A percentile compares a stretch with the other conserved stretches of the same genome.
Evolutionary conservation across 1,140 invertebrate genomes (phyloP).

Genomic region (Proctacanthus coquilletti): DNA sequence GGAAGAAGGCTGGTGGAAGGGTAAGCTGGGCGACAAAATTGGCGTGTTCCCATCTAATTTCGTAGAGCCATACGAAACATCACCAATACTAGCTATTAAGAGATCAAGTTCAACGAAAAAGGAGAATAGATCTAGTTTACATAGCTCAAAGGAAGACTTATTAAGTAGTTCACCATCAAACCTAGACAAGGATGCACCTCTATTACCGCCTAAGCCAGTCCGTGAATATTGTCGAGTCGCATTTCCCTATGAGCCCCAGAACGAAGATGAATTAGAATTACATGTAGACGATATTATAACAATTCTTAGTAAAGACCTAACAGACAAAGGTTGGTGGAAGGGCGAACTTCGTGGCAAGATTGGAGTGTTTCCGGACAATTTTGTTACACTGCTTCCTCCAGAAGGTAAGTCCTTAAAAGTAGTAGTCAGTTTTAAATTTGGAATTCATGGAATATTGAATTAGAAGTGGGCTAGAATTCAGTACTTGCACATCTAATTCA

Average conservation of each 20-base stretch:
- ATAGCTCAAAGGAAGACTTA: slow-evolving; percentile 13
- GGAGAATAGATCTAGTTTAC: slow-evolving; percentile 14
- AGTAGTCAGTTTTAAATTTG: not conserved
- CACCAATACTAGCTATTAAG: slow-evolving; percentile 25
- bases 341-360: slow-evolving; percentile 78
- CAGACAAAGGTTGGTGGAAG: slow-evolving; percentile 94
- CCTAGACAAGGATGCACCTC: slow-evolving; percentile 22
- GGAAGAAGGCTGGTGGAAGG: slow-evolving; percentile 83
- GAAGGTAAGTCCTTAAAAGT: slow-evolving; percentile 26
- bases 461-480: too few species aligned
- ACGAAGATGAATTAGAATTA: slow-evolving; percentile 86
- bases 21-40: slow-evolving; percentile 51
- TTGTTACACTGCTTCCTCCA: slow-evolving; percentile 54
- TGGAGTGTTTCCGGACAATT: slow-evolving; percentile 96
- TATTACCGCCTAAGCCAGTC: slow-evolving; percentile 44
- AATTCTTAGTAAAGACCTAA: slow-evolving; percentile 70
- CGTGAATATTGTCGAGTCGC: slow-evolving; percentile 70
- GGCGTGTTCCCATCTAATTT: slow-evolving; percentile 92
- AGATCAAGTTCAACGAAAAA: slow-evolving; percentile 18
- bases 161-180: slow-evolving; percentile 4
- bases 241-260: slow-evolving; percentile 78
- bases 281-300: slow-evolving; percentile 81
- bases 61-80: slow-evolving; percentile 50
- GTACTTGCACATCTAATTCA: too few species aligned
- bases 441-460: too few species aligned